Percentiles rank a stretch among this genome's conserved stretches.
These are phyloP conservation scores for Lasius fuliginosus DNA, from an alignment of 2,888 invertebrate species.

Conservation along the genomic window DNA sequence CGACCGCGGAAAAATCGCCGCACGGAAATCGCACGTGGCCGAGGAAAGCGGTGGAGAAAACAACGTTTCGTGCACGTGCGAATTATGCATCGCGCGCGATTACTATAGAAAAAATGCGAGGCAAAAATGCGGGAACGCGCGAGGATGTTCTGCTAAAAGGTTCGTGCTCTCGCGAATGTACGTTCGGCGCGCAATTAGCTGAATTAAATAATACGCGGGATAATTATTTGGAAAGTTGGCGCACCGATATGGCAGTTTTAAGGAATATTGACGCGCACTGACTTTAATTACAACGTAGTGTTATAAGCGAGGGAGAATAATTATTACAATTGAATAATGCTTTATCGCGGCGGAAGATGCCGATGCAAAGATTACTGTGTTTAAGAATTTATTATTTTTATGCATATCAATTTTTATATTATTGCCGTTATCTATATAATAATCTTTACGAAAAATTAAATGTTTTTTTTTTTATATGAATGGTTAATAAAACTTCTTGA, in stretches of 20 bases:
- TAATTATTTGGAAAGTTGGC: conserved; percentile 73
- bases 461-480: background rate
- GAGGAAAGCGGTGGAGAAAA: conserved; percentile 53
- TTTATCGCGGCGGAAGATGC: background rate
- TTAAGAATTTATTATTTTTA: background rate
- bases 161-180: background rate
- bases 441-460: background rate
- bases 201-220: conserved; percentile 69
- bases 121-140: conserved; percentile 13
- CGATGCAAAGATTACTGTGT: background rate
- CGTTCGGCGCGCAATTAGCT: conserved; percentile 60
- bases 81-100: conserved; percentile 49
- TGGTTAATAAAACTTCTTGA: background rate
- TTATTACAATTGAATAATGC: conserved; percentile 46
- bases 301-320: conserved; percentile 48
- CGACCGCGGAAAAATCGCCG: conserved; percentile 46
- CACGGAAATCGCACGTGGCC: conserved; percentile 51
- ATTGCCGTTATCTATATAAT: background rate
- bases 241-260: conserved; percentile 34
- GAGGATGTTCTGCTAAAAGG: conserved; percentile 27
- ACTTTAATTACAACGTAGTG: conserved; percentile 65
- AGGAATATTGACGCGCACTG: conserved; percentile 39
- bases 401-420: background rate
- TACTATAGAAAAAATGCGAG: conserved; percentile 7
- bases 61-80: conserved; percentile 51